phyloP scores from a whole-genome alignment of 2,888 invertebrate genomes.

The Patella ulyssiponensis region DNA sequence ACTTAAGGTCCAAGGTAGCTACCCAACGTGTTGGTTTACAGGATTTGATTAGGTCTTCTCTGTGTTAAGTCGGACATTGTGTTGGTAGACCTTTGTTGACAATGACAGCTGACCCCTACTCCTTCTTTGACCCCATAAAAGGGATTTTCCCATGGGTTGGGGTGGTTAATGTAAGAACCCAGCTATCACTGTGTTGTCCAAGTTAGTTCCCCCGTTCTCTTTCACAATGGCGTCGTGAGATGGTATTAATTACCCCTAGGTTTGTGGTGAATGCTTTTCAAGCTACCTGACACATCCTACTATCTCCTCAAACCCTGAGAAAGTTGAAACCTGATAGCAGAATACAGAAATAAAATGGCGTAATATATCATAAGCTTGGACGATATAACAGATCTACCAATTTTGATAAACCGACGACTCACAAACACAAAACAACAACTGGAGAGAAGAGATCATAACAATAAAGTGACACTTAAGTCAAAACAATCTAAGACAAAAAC shows the following conservation, averaged over 20 bases:
- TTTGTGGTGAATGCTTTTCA: neutral
- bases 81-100: neutral
- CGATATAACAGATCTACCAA: too few species aligned
- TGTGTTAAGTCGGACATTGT: slow-evolving; percentile 3
- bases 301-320: neutral
- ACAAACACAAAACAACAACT: too few species aligned
- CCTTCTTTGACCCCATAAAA: neutral
- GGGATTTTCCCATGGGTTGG: slow-evolving; percentile 6
- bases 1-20: too few species aligned
- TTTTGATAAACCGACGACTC: too few species aligned
- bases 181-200: neutral
- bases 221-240: neutral
- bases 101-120: slow-evolving; percentile 7
- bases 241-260: slow-evolving; percentile 3
- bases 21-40: too few species aligned
- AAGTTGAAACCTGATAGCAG: neutral
- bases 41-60: too few species aligned
- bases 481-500: too few species aligned
- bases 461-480: too few species aligned
- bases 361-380: too few species aligned
- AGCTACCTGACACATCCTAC: slow-evolving; percentile 2
- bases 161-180: neutral
- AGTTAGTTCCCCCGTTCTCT: neutral
- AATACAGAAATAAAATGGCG: slow-evolving; percentile 6
- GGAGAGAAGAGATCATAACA: too few species aligned